Base-by-base conservation (phyloP, 2,113 vertebrate species). In the Catharus bicknelli region DNA sequence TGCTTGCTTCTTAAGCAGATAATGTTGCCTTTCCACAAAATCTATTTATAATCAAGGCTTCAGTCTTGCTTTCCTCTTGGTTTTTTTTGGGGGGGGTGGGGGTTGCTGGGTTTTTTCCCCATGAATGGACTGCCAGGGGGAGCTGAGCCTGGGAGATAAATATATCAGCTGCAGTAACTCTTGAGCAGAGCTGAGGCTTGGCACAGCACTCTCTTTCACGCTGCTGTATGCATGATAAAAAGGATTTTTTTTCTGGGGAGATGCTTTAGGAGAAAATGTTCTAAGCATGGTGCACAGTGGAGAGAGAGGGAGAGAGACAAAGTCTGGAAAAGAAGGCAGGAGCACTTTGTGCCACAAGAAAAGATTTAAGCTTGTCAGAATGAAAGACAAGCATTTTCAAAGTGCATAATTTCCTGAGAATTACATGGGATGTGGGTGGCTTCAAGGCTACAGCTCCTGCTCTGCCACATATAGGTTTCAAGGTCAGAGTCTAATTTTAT, bases 401-500 rank as follows among this genome's bases (percentile, higher is more conserved):
- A 94, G 70, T 11, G 34, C 67, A 27, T 87, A 38, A 83, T 79
- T 95, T 83, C 78, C 59, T 4, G 16, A 79, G 72, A 96, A 91
- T 92, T 82, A 58, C 82, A 77, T 62, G 75, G 84, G 79, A 54
- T 53, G 91, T 53, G 93, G 78, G 82, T 84, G 88, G 86, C 74
- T 93, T 75, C 90, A 82, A 95, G 94, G 66, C 83, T 91, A 16
- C 55, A 82, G 70, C 85, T 91, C 54, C 79, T 43, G 53, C 77
- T 89, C 55, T 67, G 34, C 67, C 88, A 78, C 78, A 74, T 91
- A 22, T 25, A 78, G 74, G 42, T 80, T 90, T 93, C 93, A 95
- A 87, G 82, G 85, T 69, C 79, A 79, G 78, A 88, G 20, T 75
- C 90, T 91, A 83, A 93, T 95, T 91, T 95, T 85, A 90, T 86